Base-by-base conservation (phyloP, 2,888 invertebrate genomes). In the Colostygia pectinataria region DNA sequence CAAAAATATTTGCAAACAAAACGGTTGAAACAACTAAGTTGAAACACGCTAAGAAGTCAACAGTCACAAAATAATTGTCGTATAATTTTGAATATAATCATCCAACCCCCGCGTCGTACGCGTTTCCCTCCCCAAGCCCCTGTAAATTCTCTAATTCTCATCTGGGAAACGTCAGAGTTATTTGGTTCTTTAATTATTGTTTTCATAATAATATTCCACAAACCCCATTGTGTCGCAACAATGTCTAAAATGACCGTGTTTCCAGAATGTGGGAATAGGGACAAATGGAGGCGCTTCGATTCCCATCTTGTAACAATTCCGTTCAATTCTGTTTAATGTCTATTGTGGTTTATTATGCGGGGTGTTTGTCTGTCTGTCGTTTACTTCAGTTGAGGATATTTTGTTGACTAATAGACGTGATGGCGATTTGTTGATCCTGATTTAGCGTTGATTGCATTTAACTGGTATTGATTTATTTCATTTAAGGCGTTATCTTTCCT, bases 331-430 rank as follows among this genome's bases (percentile, higher is more conserved):
- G 45, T 59, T 53, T 53, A 55, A 50, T 55, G 33, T 54, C 67
- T 74, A 77, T 71, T 69, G 59, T 63, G 55, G 63, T 66, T 71
- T 66, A 66, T 68, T 58, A 87, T 88, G 86, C 86, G 87, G 87
- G 87, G 77, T 80, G 76, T 83, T 82, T 86, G 83, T 85, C 58
- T 59, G 65, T 46, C 63, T 29, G 44, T 4, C 20, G 20, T 73
- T 77, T 77, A 71, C 71, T 68, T 67, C 59, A 70, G 68, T 72
- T 65, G 59, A 55, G 64, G 53, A 55, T 59, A 73, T 74, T 74
- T 69, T 68, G 65, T 68, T 55, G 55, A 66, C 34, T 60, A 54
- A 49, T 62, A 59, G 55, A 57, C 57, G 55, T 57, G 48, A 24
- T 54, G 54, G 43, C 55, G 45, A 42, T 40, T 56, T 57, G 53